Percentiles rank a stretch among this genome's conserved stretches.
Evolutionary conservation across 53 echinoderm and acorn worm genomes (phyloP).

Genomic region (Mesocentrotus franciscanus): DNA sequence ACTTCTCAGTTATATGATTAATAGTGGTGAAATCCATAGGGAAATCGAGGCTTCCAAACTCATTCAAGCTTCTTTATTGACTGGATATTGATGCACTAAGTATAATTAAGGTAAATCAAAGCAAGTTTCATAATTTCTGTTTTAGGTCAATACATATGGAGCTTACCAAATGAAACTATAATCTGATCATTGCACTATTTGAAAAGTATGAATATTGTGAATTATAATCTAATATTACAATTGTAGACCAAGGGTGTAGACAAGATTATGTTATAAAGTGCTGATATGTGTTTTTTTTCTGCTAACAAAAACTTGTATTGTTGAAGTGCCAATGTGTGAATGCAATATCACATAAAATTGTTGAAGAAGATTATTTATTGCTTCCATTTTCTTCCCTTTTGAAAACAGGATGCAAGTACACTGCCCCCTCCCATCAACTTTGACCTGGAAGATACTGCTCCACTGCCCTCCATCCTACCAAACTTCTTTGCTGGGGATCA

Average conservation of each 20-base stretch:
- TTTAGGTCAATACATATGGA: background rate
- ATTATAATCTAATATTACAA: background rate
- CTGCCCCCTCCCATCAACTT: conserved; percentile 90
- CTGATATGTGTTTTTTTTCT: background rate
- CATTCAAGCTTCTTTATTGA: background rate
- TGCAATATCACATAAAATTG: background rate
- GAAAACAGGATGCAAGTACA: conserved; percentile 83
- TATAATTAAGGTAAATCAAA: background rate
- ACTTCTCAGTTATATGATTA: background rate
- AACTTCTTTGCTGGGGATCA: conserved; percentile 80
- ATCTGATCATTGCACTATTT: background rate
- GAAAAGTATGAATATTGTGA: background rate
- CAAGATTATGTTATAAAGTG: background rate
- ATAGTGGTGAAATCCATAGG: background rate
- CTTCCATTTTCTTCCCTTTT: background rate
- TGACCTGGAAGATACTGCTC: conserved; percentile 78
- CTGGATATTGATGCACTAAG: background rate
- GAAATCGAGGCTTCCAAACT: background rate
- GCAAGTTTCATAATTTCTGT: background rate
- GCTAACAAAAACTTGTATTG: background rate
- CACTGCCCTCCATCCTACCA: conserved; percentile 74
- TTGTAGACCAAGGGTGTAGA: background rate
- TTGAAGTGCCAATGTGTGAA: background rate
- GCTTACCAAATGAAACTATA: background rate
- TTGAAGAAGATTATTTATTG: background rate